Conservation (phyloP, 2,888 invertebrate genomes). For the Tinea trinotella region DNA sequence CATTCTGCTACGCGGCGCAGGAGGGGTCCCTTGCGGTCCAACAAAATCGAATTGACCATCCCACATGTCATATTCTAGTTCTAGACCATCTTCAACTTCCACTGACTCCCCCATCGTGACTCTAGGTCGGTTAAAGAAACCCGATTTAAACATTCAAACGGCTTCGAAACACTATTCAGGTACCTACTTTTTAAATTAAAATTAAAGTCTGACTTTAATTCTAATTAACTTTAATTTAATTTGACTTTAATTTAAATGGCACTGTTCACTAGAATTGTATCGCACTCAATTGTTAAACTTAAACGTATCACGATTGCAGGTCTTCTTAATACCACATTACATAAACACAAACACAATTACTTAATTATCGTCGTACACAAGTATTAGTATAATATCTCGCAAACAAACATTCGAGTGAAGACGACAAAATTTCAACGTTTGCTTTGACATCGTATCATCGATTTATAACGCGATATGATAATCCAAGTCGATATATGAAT, state of each 20-base stretch:
- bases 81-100: conserved; percentile 73
- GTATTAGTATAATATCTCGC: conserved; percentile 57
- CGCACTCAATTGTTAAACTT: too few species aligned
- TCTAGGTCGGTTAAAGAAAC: conserved; percentile 55
- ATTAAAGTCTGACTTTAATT: too few species aligned
- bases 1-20: conserved; percentile 45
- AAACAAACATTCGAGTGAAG: conserved; percentile 50
- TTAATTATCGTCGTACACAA: conserved; percentile 64
- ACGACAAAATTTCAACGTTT: conserved; percentile 56
- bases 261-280: neutral
- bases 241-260: conserved; percentile 4
- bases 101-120: conserved; percentile 58
- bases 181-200: too few species aligned
- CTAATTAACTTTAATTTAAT: conserved; percentile 8
- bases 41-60: conserved; percentile 91
- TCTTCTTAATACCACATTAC: neutral
- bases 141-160: conserved; percentile 63
- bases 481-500: neutral
- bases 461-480: conserved; percentile 21
- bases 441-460: conserved; percentile 55
- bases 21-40: conserved; percentile 69
- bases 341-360: conserved; percentile 6
- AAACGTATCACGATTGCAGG: too few species aligned
- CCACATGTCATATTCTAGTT: conserved; percentile 90
- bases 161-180: conserved; percentile 20